Evolutionary conservation across 2,113 vertebrate genomes (phyloP).

Genomic region (Lepus americanus): DNA sequence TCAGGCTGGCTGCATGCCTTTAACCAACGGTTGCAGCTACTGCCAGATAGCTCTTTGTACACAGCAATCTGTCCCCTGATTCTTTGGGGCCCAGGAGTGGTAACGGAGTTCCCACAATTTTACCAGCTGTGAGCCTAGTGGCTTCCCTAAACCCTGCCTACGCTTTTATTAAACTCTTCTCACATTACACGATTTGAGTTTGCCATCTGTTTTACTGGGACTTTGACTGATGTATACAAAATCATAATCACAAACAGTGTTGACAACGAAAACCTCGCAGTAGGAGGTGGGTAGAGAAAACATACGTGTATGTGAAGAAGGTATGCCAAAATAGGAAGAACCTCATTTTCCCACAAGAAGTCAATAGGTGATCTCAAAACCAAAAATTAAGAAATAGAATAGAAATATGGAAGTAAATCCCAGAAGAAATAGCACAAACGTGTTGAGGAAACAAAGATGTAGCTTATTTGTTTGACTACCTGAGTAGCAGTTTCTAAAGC

Average conservation of each 20-base stretch:
- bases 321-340: background rate
- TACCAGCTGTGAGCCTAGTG: background rate
- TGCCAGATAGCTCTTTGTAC: background rate
- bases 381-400: background rate
- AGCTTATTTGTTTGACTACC: slow-evolving; percentile 41
- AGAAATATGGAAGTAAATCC: slow-evolving; percentile 50
- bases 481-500: slow-evolving; percentile 34
- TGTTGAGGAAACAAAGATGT: background rate
- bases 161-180: slow-evolving; percentile 58
- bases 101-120: background rate
- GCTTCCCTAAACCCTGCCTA: slow-evolving; percentile 19
- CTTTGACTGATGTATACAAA: background rate
- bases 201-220: slow-evolving; percentile 56
- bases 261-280: background rate
- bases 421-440: slow-evolving; percentile 28
- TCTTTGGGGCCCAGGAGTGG: background rate
- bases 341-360: background rate
- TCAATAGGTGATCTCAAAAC: slow-evolving; percentile 20
- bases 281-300: background rate
- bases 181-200: slow-evolving; percentile 22
- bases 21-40: background rate
- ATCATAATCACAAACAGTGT: slow-evolving; percentile 35
- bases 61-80: background rate
- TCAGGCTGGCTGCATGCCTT: background rate
- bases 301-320: slow-evolving; percentile 3